A percentile compares a stretch with the other conserved stretches of the same genome.
Evolutionary conservation across 2,113 vertebrate genomes (phyloP).

Genomic region (Symphodus melops): DNA sequence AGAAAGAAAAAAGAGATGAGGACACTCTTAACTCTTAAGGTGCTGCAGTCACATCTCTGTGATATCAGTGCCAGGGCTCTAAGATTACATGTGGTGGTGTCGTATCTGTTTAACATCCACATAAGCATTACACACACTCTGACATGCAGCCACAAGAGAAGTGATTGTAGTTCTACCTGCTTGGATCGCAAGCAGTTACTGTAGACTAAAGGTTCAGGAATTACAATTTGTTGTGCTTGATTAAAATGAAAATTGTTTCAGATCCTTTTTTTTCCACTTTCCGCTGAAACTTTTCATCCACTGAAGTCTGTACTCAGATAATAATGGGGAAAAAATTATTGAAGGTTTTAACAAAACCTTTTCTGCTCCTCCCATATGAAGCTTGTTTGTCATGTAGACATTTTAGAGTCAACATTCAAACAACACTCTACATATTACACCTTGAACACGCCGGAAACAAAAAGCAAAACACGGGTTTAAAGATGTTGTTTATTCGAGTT

Average conservation of each 20-base stretch:
- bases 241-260: too few relatives aligned
- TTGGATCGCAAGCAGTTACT: background rate
- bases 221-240: too few relatives aligned
- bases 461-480: too few relatives aligned
- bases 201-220: background rate
- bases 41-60: background rate
- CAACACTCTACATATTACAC: too few relatives aligned
- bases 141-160: background rate
- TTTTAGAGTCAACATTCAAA: too few relatives aligned
- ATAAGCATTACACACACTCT: background rate
- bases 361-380: background rate
- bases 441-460: too few relatives aligned
- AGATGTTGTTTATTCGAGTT: too few relatives aligned
- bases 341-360: too few relatives aligned
- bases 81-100: background rate
- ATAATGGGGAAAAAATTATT: too few relatives aligned
- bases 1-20: slow-evolving; percentile 11
- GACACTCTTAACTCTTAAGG: background rate
- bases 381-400: too few relatives aligned
- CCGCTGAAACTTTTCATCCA: background rate
- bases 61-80: slow-evolving; percentile 12
- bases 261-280: background rate
- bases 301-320: too few relatives aligned
- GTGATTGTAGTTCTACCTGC: background rate
- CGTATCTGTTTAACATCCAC: slow-evolving; percentile 15